These are phyloP conservation scores for Scaptomyza cyrtandrae DNA, from an alignment of 2,888 invertebrate species.

Conservation along the genomic window DNA sequence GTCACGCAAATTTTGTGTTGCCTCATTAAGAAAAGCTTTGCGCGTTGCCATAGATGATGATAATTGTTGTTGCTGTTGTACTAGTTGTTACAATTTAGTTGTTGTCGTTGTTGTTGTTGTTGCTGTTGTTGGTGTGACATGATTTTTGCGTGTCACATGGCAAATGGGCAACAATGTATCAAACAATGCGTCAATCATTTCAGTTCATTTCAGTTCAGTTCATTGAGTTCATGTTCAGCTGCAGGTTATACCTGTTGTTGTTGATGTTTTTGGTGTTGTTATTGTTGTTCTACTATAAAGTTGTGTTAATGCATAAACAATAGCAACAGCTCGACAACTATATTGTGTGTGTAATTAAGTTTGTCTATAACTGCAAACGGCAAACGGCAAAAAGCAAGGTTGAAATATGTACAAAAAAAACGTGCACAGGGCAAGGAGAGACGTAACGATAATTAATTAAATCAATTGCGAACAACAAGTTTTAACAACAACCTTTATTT, in stretches of 20 bases:
- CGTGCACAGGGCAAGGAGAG: constrained; percentile 42
- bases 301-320: constrained; percentile 67
- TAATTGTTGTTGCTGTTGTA: constrained; percentile 35
- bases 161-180: constrained; percentile 64
- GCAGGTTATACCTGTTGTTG: constrained; percentile 7
- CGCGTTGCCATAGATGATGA: constrained; percentile 60
- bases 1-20: constrained; percentile 83
- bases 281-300: constrained; percentile 43
- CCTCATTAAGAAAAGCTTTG: constrained; percentile 72
- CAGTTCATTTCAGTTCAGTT: constrained; percentile 35
- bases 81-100: constrained; percentile 13
- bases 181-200: constrained; percentile 67
- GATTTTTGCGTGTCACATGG: constrained; percentile 71
- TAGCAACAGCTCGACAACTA: constrained; percentile 46
- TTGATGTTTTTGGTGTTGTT: constrained; percentile 8
- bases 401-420: constrained; percentile 44
- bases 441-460: constrained; percentile 66
- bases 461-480: constrained; percentile 57
- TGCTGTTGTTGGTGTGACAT: constrained; percentile 51
- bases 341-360: constrained; percentile 54
- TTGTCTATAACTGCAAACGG: constrained; percentile 34
- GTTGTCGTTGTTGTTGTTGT: constrained; percentile 12
- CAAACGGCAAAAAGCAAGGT: constrained; percentile 8
- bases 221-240: constrained; percentile 26
- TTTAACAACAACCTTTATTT: constrained; percentile 13